Conservation (phyloP, 2,888 invertebrate species). For the Amphiduros pacificus region DNA sequence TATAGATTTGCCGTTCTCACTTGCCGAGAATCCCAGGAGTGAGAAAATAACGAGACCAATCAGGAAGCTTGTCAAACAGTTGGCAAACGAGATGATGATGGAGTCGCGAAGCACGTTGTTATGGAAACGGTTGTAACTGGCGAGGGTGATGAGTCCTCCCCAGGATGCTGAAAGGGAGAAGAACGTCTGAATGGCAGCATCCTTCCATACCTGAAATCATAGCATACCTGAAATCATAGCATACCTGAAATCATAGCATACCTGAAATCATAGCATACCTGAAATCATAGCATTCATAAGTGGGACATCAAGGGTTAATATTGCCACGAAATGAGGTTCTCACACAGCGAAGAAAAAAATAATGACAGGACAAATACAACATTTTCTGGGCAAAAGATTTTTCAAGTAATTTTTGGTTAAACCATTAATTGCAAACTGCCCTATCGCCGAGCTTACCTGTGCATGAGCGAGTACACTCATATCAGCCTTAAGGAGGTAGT, state of each 20-base stretch:
- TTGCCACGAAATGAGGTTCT: too few species aligned
- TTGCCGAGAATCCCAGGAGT: conserved; percentile 49
- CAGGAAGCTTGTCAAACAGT: conserved; percentile 52
- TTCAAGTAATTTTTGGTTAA: too few species aligned
- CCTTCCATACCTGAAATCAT: conserved; percentile 52
- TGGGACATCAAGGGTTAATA: too few species aligned
- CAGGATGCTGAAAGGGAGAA: conserved; percentile 55
- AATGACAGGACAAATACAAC: too few species aligned
- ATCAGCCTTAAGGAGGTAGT: conserved; percentile 48
- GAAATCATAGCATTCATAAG: too few species aligned
- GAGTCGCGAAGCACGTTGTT: conserved; percentile 45
- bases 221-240: too few species aligned
- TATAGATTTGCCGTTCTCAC: conserved; percentile 38
- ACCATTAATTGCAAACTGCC: too few species aligned
- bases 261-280: too few species aligned
- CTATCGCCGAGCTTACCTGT: conserved; percentile 37
- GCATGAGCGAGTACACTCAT: conserved; percentile 43
- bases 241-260: too few species aligned
- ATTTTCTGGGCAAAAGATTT: too few species aligned
- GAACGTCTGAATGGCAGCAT: conserved; percentile 57
- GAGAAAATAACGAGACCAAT: conserved; percentile 58
- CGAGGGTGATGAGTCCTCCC: conserved; percentile 59
- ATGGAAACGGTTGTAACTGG: conserved; percentile 60
- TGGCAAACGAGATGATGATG: not conserved
- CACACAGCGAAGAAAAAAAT: too few species aligned